Evolutionary conservation across 1,140 invertebrate genomes (phyloP), one percentile per base, ranked within the genome.

Genomic region (Maconellicoccus hirsutus): DNA sequence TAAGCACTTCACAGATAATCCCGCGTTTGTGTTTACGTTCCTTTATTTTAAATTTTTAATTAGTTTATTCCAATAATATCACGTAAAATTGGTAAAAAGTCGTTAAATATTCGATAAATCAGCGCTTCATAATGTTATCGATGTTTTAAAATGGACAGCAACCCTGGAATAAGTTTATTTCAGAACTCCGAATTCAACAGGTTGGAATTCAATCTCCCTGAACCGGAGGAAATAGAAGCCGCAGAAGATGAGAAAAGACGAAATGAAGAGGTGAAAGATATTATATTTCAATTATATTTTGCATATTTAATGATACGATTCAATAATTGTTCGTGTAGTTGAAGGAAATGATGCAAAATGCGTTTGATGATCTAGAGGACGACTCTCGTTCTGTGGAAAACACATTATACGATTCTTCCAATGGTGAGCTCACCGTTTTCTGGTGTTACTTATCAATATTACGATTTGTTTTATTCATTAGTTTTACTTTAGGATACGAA

Each of bases 181-280:
- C 61, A 66, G 22, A 66, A 66, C 16, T 22, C 19, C 10, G 10
- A 23, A 8, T 22, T 23, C 19, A 22, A 59, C 52, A 22, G 16
- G 16, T 25, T 66, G 10, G 25, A 66, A 16, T 23, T 8, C 10
- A 66, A 66, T 66, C 10, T 26, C 3, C 61, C 61, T 16, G 61
- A 23, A 10, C 61, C 61, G 2, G 61, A 66, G 19, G 61, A 66
- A 66, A 23, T 66, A 10, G 61, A 66, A 66, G 61, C 61, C 21
- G 61, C 2, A 1, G 22, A 66, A 66, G 61, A 66, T 66, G 22
- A 66, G 16, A 66, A 66, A 26, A 23, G 61, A 25, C 25, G 25
- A 25, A 23, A 66, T 12, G 25, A 66, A 23, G 61, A 66, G 25
- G 61, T 66, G 10, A 23, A 8, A 23, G 25, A 66, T 26, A 26